phyloP scores from a whole-genome alignment of 2,797 vertebrate species.

The Cirrhinus mrigala region DNA sequence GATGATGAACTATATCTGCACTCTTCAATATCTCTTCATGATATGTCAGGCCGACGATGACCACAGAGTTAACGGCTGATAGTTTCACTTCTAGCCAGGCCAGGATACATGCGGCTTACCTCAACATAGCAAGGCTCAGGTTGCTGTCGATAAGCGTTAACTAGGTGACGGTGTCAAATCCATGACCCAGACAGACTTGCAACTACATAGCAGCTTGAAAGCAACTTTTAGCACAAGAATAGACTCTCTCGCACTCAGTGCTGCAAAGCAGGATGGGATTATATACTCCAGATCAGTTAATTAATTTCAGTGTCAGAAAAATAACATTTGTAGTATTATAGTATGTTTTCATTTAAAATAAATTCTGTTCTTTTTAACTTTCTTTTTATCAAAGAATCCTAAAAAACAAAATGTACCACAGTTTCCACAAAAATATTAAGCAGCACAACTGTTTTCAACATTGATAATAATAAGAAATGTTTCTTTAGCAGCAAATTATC shows the following conservation, averaged over 20 bases:
- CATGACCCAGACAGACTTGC: conserved; percentile 17
- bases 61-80: neutral
- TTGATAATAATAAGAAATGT: neutral
- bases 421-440: neutral
- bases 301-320: neutral
- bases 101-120: neutral
- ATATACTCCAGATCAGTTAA: neutral
- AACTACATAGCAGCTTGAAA: neutral
- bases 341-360: neutral
- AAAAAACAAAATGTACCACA: neutral
- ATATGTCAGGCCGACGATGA: neutral
- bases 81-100: neutral
- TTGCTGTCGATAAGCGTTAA: conserved; percentile 35
- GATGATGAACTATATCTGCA: conserved; percentile 28
- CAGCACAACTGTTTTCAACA: neutral
- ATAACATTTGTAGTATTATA: neutral
- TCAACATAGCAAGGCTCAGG: neutral
- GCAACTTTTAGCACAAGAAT: neutral
- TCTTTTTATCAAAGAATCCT: neutral
- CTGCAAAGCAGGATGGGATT: conserved; percentile 14
- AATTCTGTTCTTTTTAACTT: neutral
- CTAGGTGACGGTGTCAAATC: conserved; percentile 49
- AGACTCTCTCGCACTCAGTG: neutral
- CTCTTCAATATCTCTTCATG: conserved; percentile 17
- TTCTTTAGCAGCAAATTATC: neutral